These are phyloP conservation scores for Patella ulyssiponensis DNA, from an alignment of 2,888 invertebrate genomes.

Conservation along the genomic window DNA sequence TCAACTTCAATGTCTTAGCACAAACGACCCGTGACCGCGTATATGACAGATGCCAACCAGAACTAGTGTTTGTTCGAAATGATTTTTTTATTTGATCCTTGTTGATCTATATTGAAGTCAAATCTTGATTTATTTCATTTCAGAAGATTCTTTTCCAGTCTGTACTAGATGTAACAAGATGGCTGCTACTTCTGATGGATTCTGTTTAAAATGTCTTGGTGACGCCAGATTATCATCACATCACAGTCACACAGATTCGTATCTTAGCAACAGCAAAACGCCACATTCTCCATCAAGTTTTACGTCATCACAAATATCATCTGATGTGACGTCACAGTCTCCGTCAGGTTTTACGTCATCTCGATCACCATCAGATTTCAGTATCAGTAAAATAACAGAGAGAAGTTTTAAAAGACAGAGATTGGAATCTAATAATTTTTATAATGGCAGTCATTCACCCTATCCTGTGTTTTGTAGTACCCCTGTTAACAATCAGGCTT, in stretches of 20 bases:
- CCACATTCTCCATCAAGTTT: too few species aligned
- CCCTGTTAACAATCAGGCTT: not conserved
- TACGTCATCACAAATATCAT: too few species aligned
- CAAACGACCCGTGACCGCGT: too few species aligned
- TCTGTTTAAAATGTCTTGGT: not conserved
- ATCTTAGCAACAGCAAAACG: too few species aligned
- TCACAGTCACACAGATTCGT: not conserved
- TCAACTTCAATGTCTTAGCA: too few species aligned
- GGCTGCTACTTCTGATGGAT: not conserved
- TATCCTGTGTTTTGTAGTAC: not conserved
- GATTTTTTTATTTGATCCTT: too few species aligned
- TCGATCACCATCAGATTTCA: constrained; percentile 7
- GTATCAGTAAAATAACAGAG: constrained; percentile 1
- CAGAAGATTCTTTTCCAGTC: not conserved
- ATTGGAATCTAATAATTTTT: not conserved
- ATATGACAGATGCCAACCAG: too few species aligned
- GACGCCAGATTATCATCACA: not conserved
- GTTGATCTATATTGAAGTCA: too few species aligned
- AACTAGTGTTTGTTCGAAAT: too few species aligned
- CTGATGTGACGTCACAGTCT: too few species aligned
- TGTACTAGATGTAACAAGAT: constrained; percentile 6
- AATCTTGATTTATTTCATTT: not conserved
- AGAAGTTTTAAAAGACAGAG: not conserved
- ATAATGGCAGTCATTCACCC: not conserved
- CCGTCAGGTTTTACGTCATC: too few species aligned